Evolutionary conservation across 2,888 invertebrate genomes (phyloP).

Genomic region (Leptopilina drosophilae): DNA sequence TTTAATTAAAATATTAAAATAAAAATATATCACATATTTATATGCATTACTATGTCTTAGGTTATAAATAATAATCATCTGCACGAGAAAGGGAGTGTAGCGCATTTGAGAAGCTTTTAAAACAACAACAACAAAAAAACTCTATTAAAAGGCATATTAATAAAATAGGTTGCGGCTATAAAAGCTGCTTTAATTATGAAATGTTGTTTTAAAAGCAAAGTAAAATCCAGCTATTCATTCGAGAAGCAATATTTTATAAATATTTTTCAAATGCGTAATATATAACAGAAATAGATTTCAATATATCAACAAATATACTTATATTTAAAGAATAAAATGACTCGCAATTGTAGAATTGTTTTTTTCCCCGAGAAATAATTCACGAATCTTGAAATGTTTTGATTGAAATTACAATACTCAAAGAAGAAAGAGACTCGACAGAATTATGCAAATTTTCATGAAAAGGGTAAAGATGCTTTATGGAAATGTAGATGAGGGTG

Average conservation of each 20-base stretch:
- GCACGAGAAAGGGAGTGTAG: no score
- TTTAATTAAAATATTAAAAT: not conserved
- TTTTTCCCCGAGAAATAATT: not conserved
- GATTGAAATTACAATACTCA: conserved; percentile 16
- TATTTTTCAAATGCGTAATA: no score
- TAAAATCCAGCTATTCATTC: no score
- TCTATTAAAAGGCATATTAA: not conserved
- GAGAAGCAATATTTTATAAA: no score
- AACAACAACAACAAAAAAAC: not conserved
- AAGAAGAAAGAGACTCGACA: conserved; percentile 1
- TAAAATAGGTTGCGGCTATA: not conserved
- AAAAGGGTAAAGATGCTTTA: conserved; percentile 13
- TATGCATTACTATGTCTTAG: not conserved
- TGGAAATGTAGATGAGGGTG: conserved; percentile 10
- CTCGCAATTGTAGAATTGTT: not conserved
- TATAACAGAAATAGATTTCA: no score
- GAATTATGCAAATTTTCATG: conserved; percentile 12
- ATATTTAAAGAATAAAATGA: not conserved
- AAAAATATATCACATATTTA: not conserved
- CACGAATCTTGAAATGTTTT: not conserved
- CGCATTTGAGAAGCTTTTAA: not conserved
- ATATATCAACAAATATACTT: no score
- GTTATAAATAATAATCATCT: not conserved
- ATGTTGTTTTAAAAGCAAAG: no score
- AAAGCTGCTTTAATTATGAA: no score